These are phyloP conservation scores for Parazoanthus atlanticus DNA, from an alignment of 92 coral and sea anemone genomes.

Conservation along the genomic window DNA sequence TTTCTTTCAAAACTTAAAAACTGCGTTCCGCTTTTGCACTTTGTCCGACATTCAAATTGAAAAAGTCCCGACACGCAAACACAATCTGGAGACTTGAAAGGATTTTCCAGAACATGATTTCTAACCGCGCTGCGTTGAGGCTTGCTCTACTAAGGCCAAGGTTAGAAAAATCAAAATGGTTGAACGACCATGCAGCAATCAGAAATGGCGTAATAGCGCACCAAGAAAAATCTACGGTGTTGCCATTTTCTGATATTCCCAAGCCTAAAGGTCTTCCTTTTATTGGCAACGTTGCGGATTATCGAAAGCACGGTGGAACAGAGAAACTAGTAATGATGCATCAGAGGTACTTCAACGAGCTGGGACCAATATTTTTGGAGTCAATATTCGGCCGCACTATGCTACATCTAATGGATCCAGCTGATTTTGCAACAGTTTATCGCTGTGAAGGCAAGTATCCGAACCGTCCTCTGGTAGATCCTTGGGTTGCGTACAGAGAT, in stretches of 20 bases:
- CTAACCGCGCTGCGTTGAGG: background rate
- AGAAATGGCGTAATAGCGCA: conserved; percentile 5
- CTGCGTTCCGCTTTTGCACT: background rate
- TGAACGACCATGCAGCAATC: conserved; percentile 23
- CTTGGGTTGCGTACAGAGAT: conserved; percentile 44
- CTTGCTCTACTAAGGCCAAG: conserved; percentile 9
- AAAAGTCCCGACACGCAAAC: background rate
- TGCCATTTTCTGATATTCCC: conserved; percentile 53
- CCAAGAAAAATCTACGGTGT: background rate
- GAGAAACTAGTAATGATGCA: conserved; percentile 26
- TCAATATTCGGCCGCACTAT: conserved; percentile 35
- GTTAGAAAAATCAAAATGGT: conserved; percentile 13
- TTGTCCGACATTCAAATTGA: background rate
- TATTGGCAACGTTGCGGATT: conserved; percentile 8
- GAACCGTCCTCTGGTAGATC: conserved; percentile 38
- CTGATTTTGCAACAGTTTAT: conserved; percentile 54
- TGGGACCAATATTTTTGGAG: conserved; percentile 73
- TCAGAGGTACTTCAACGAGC: conserved; percentile 50
- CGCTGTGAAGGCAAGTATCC: conserved; percentile 78
- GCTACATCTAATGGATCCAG: conserved; percentile 62
- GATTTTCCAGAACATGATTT: background rate
- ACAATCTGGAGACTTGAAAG: background rate
- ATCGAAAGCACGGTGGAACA: conserved; percentile 40
- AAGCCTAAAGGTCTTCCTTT: conserved; percentile 42
- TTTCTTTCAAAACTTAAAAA: background rate